Percentiles rank a stretch among this genome's conserved stretches.
Conservation (phyloP, 2,888 invertebrate species). For the Lochmaea capreae region DNA sequence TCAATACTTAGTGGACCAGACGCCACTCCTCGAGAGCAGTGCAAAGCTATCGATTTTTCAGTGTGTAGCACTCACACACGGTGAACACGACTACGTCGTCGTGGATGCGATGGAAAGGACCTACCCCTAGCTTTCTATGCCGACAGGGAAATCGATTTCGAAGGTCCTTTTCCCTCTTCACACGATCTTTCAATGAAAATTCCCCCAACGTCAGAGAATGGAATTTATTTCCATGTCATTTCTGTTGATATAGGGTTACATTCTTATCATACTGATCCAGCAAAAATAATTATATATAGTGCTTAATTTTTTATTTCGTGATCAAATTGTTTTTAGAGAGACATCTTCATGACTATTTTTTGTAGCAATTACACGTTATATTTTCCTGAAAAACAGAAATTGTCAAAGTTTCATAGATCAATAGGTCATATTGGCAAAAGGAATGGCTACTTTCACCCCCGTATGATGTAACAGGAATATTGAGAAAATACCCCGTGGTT, state of each 20-base stretch:
- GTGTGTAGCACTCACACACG: conserved; percentile 7
- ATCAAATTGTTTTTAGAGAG: no score
- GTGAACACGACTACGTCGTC: conserved; percentile 7
- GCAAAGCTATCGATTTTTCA: conserved; percentile 16
- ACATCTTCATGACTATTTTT: no score
- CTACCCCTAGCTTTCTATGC: conserved; percentile 45
- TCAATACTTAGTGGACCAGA: conserved; percentile 17
- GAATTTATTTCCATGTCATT: neutral
- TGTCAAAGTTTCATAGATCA: no score
- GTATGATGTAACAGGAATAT: no score
- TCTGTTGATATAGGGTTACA: neutral
- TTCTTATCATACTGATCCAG: neutral
- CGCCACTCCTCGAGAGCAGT: conserved; percentile 13
- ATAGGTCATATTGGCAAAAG: no score
- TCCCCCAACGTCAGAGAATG: conserved; percentile 3
- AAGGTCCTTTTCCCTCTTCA: conserved; percentile 17
- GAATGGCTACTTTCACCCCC: no score
- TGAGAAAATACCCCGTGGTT: no score
- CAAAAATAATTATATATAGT: neutral
- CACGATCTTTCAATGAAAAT: conserved; percentile 16
- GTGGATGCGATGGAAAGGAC: conserved; percentile 43
- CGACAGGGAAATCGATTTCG: conserved; percentile 34
- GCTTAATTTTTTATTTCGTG: no score
- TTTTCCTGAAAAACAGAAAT: no score
- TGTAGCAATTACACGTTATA: no score